phyloP scores from a whole-genome alignment of 2,888 invertebrate species.

The Tyria jacobaeae region DNA sequence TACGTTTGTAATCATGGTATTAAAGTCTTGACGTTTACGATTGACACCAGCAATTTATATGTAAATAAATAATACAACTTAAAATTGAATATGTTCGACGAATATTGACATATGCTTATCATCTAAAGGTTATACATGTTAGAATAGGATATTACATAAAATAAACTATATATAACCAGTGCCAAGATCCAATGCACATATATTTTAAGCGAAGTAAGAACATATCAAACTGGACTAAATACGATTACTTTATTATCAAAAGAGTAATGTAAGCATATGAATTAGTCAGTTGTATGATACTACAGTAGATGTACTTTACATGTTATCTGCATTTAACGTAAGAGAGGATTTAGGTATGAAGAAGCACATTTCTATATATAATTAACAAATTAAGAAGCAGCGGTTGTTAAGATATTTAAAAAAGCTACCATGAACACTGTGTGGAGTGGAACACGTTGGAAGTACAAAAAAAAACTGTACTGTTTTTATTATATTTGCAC shows the following conservation, averaged over 20 bases:
- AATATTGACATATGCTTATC: too few relatives aligned
- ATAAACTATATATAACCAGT: too few relatives aligned
- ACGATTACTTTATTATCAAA: neutral
- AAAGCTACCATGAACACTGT: too few relatives aligned
- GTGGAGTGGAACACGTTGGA: too few relatives aligned
- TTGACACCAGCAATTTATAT: conserved; percentile 28
- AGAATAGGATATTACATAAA: too few relatives aligned
- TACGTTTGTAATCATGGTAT: conserved; percentile 50
- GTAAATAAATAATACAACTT: conserved; percentile 9
- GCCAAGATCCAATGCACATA: neutral
- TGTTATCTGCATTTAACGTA: neutral
- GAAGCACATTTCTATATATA: neutral
- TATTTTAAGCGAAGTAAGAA: neutral
- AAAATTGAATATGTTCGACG: neutral
- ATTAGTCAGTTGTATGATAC: neutral
- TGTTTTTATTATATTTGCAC: too few relatives aligned
- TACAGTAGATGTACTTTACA: neutral
- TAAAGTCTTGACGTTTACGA: conserved; percentile 49
- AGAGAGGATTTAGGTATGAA: neutral
- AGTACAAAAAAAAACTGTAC: too few relatives aligned
- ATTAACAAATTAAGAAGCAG: too few relatives aligned
- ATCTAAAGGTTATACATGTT: too few relatives aligned
- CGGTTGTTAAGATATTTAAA: too few relatives aligned
- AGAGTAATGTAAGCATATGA: neutral
- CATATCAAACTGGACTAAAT: neutral